phyloP scores from a whole-genome alignment of 2,797 vertebrate species.

The Lagodon rhomboides region DNA sequence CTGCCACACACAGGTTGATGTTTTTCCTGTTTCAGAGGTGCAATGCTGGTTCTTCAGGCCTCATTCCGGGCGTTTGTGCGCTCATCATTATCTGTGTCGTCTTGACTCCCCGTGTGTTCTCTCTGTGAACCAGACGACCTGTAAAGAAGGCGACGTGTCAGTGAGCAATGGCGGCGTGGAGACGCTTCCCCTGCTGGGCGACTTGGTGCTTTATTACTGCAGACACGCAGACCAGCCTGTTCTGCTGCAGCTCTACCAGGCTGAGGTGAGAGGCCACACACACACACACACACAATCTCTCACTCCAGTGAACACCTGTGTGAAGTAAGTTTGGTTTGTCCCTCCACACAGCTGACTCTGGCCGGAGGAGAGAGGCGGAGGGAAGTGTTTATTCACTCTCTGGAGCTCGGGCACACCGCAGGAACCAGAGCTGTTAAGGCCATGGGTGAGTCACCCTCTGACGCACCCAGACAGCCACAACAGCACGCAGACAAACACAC shows the following conservation, averaged over 20 bases:
- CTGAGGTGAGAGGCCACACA: conserved; percentile 85
- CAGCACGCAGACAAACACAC: background rate
- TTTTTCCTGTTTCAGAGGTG: background rate
- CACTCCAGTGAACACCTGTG: background rate
- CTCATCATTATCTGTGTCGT: background rate
- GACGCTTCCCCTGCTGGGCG: conserved; percentile 90
- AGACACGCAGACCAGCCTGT: conserved; percentile 89
- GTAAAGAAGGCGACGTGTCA: conserved; percentile 81
- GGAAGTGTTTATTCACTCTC: conserved; percentile 94
- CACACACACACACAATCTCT: background rate
- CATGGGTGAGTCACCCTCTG: conserved; percentile 86
- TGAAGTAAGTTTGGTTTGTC: background rate
- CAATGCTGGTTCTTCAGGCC: background rate
- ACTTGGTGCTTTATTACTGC: conserved; percentile 96
- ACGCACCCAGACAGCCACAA: conserved; percentile 5
- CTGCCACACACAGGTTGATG: background rate
- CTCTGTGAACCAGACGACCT: conserved; percentile 72
- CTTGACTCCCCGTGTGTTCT: background rate
- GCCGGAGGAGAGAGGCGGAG: conserved; percentile 89
- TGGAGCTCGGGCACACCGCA: conserved; percentile 95
- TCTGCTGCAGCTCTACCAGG: conserved; percentile 95
- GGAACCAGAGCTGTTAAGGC: conserved; percentile 93
- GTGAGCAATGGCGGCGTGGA: conserved; percentile 66
- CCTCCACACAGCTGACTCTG: conserved; percentile 89
- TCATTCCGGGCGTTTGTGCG: background rate